These are phyloP conservation scores for Hybognathus amarus DNA, from an alignment of 2,797 vertebrate species.

Conservation along the genomic window DNA sequence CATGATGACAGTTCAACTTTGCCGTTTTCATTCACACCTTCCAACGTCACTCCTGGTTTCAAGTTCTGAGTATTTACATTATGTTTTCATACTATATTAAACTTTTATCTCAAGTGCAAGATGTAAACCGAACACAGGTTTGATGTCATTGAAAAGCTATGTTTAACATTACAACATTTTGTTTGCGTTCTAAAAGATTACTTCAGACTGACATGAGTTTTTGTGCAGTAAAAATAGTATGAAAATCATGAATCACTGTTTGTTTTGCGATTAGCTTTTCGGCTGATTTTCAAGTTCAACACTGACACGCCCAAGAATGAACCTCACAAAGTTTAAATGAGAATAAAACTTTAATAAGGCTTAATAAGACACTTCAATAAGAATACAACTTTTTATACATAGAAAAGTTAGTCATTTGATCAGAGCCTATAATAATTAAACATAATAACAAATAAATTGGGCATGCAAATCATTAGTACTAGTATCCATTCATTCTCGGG, in stretches of 20 bases:
- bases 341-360: neutral
- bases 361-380: neutral
- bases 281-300: neutral
- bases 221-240: neutral
- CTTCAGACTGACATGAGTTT: neutral
- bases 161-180: slow-evolving; percentile 4
- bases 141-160: neutral
- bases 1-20: neutral
- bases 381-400: neutral
- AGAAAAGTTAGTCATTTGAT: neutral
- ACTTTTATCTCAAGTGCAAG: neutral
- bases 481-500: neutral
- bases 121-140: neutral
- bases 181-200: neutral
- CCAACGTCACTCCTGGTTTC: neutral
- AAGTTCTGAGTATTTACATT: neutral
- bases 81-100: neutral
- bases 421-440: neutral
- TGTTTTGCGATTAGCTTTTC: neutral
- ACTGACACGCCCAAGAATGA: neutral
- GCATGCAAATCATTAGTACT: neutral
- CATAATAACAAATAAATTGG: neutral
- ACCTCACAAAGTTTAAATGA: neutral
- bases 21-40: neutral
- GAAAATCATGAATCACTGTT: slow-evolving; percentile 30